phyloP scores from a whole-genome alignment of 2,797 vertebrate species.

The Syngnathus acus region DNA sequence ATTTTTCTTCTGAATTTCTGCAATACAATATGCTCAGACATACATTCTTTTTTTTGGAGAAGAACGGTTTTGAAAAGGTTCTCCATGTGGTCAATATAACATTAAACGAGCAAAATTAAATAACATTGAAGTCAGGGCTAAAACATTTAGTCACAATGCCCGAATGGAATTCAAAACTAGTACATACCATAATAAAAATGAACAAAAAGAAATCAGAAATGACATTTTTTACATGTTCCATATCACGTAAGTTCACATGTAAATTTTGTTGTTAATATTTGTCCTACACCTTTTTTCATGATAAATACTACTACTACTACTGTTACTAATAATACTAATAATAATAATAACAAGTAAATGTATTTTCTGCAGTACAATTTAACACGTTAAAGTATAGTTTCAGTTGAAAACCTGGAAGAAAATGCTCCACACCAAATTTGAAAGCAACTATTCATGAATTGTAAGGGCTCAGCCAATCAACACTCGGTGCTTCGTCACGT shows the following conservation, averaged over 20 bases:
- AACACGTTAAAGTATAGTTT: neutral
- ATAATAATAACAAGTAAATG: too few species aligned
- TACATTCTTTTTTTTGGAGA: neutral
- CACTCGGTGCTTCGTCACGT: constrained; percentile 14
- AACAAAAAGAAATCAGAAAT: neutral
- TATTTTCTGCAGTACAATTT: too few species aligned
- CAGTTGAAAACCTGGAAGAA: neutral
- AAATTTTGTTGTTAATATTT: neutral
- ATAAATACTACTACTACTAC: neutral
- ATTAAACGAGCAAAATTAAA: too few species aligned
- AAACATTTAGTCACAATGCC: too few species aligned
- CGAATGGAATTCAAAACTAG: neutral
- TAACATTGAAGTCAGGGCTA: too few species aligned
- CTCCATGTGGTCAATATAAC: too few species aligned
- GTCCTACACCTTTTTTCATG: neutral
- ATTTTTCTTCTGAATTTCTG: neutral
- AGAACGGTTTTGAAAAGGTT: too few species aligned
- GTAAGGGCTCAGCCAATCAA: neutral
- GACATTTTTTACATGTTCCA: too few species aligned
- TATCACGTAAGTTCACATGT: too few species aligned
- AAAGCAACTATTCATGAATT: neutral
- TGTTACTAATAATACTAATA: too few species aligned
- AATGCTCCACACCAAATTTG: neutral
- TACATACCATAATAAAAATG: neutral
- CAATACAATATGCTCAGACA: neutral